Evolutionary conservation across 1,140 invertebrate species (phyloP).

Genomic region (Drosophila parabipectinata): DNA sequence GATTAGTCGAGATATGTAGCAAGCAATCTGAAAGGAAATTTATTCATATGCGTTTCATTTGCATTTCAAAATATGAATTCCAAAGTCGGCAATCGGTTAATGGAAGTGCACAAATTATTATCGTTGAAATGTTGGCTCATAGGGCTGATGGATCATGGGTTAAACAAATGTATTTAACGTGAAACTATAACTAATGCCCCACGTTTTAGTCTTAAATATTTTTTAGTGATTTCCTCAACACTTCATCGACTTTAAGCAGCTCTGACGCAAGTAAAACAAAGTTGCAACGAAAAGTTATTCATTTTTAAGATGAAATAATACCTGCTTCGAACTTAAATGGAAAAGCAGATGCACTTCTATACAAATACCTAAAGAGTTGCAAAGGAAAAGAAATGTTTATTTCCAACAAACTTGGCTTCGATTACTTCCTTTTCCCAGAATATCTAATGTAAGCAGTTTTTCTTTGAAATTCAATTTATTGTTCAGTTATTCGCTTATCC

Average conservation of each 20-base stretch:
- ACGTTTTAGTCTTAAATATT: neutral
- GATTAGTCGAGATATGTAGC: slow-evolving; percentile 12
- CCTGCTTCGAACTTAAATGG: neutral
- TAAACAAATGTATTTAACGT: neutral
- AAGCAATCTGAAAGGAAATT: slow-evolving; percentile 20
- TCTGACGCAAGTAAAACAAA: neutral
- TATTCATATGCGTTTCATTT: slow-evolving; percentile 25
- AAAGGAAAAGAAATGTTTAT: neutral
- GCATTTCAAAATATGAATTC: slow-evolving; percentile 9
- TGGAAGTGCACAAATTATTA: slow-evolving; percentile 9
- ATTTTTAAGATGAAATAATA: neutral
- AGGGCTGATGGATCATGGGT: neutral
- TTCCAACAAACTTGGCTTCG: too few species aligned
- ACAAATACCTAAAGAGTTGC: neutral
- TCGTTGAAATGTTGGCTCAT: neutral
- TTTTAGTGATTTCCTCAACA: neutral
- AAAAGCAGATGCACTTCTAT: neutral
- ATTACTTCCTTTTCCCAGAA: neutral
- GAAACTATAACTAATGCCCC: neutral
- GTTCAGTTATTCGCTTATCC: neutral
- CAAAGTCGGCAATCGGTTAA: slow-evolving; percentile 8
- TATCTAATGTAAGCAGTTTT: neutral
- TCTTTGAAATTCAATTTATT: neutral
- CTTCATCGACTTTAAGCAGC: neutral
- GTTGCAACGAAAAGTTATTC: neutral